phyloP scores from a whole-genome alignment of 2,797 vertebrate genomes.

The Coregonus suidteri region DNA sequence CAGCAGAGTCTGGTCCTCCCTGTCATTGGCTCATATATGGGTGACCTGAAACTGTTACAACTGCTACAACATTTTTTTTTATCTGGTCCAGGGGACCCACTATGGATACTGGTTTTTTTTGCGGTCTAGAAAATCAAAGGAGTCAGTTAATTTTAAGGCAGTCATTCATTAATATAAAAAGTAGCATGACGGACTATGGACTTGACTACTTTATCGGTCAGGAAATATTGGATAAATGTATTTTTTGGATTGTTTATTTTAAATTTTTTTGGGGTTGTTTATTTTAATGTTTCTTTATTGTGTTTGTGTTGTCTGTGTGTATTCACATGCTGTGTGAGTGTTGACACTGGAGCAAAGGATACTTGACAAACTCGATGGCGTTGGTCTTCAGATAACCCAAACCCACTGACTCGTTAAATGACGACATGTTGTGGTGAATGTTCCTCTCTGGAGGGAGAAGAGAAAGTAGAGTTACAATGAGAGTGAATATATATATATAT shows the following conservation, averaged over 20 bases:
- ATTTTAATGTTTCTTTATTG: background rate
- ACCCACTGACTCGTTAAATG: constrained; percentile 97
- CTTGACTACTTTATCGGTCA: background rate
- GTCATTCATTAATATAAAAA: background rate
- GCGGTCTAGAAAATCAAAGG: background rate
- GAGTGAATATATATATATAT: background rate
- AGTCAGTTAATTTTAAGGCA: background rate
- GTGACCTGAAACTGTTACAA: constrained; percentile 39
- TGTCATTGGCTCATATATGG: constrained; percentile 22
- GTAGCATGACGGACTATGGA: too few species aligned
- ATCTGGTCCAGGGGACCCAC: background rate
- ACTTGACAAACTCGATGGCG: constrained; percentile 99
- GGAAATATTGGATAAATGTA: background rate
- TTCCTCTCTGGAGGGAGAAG: constrained; percentile 82
- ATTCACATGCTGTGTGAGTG: background rate
- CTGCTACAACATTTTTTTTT: background rate
- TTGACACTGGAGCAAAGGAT: constrained; percentile 79
- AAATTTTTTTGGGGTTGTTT: background rate
- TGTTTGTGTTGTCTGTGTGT: background rate
- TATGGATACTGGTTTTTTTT: background rate
- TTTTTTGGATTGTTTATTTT: too few species aligned
- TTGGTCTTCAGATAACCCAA: constrained; percentile 98
- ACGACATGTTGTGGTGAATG: constrained; percentile 98
- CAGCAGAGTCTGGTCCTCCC: constrained; percentile 20
- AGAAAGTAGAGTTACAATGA: background rate